Evolutionary conservation across 2,797 vertebrate genomes (phyloP).

Genomic region (Tadarida brasiliensis): DNA sequence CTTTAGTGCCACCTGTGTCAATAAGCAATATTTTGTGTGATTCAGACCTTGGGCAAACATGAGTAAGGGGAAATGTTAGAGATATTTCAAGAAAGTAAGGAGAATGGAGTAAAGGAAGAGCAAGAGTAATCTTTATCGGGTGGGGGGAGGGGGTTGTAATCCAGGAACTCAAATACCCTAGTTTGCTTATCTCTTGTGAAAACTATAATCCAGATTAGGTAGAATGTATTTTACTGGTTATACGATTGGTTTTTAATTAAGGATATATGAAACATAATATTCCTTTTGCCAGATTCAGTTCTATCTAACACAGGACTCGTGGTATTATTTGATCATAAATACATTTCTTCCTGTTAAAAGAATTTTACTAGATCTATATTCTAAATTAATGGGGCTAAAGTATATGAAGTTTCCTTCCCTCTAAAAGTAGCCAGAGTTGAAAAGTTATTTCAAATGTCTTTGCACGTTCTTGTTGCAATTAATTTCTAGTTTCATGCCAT

Average conservation of each 20-base stretch:
- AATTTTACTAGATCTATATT: neutral
- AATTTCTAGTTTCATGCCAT: too few species aligned
- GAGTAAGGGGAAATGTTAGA: neutral
- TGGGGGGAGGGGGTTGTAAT: neutral
- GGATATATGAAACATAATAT: neutral
- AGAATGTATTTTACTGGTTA: neutral
- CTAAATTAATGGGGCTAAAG: neutral
- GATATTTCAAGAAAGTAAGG: neutral
- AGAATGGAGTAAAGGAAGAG: neutral
- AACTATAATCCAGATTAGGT: neutral
- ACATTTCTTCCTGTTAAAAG: neutral
- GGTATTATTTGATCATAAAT: neutral
- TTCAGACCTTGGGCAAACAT: neutral
- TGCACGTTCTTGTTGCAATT: too few species aligned
- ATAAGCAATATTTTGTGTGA: neutral
- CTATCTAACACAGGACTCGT: neutral
- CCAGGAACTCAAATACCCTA: neutral
- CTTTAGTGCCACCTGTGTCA: neutral
- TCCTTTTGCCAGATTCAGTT: neutral
- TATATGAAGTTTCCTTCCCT: neutral
- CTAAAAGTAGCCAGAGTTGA: neutral
- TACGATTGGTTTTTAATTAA: neutral
- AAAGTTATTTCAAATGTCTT: neutral
- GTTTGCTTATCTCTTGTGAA: neutral
- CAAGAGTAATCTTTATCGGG: fast-evolving